Evolutionary conservation across 2,797 vertebrate species (phyloP).

Genomic region (Cyprinodon diabolis): DNA sequence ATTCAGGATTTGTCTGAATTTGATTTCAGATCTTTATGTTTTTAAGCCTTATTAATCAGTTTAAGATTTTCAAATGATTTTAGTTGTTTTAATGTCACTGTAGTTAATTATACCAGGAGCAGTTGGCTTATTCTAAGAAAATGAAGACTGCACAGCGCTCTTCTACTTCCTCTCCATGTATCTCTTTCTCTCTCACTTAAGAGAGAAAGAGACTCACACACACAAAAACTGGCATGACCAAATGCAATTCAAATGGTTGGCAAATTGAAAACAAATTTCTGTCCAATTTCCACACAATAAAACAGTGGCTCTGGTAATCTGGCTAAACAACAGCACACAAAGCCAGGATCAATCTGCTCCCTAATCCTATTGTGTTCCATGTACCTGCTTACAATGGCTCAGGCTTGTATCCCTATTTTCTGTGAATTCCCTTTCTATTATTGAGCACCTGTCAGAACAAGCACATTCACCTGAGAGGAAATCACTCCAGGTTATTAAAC

Average conservation of each 20-base stretch:
- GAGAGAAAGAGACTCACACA: background rate
- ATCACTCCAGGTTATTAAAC: conserved; percentile 64
- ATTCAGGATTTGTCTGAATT: background rate
- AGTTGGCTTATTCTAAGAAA: conserved; percentile 64
- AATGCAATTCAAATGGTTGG: conserved; percentile 58
- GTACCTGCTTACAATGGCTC: conserved; percentile 75
- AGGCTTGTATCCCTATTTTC: conserved; percentile 58
- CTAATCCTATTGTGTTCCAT: conserved; percentile 75
- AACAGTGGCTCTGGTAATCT: conserved; percentile 67
- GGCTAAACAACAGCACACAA: conserved; percentile 65
- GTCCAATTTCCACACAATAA: conserved; percentile 74
- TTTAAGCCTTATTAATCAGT: conserved; percentile 19
- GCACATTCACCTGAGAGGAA: conserved; percentile 67
- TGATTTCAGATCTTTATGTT: conserved; percentile 4
- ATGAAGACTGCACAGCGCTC: conserved; percentile 25
- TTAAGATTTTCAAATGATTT: conserved; percentile 40
- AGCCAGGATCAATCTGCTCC: conserved; percentile 73
- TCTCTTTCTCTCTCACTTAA: background rate
- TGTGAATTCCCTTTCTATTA: conserved; percentile 58
- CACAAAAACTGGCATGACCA: conserved; percentile 41
- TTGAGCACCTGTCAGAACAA: conserved; percentile 78
- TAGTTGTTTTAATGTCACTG: conserved; percentile 45
- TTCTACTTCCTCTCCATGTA: conserved; percentile 24
- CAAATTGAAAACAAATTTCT: conserved; percentile 74
- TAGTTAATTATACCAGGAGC: conserved; percentile 38